phyloP scores from a whole-genome alignment of 2,797 vertebrate species.

The Tolypeutes matacus region DNA sequence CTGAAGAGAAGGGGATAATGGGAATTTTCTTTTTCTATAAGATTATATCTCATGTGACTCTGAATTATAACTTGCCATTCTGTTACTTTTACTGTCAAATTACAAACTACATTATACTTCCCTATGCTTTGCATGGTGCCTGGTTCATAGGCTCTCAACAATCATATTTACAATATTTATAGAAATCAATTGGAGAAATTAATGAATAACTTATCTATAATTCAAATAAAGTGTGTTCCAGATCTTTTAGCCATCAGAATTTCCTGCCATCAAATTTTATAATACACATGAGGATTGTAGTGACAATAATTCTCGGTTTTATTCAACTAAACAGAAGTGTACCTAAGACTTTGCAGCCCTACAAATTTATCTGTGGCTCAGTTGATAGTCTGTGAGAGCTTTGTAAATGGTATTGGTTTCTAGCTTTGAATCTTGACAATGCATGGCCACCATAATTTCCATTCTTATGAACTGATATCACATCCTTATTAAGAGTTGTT shows the following conservation, averaged over 20 bases:
- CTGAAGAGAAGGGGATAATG: neutral
- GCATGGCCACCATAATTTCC: too few species aligned
- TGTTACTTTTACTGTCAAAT: neutral
- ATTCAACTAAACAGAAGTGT: neutral
- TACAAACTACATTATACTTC: neutral
- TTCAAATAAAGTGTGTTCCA: neutral
- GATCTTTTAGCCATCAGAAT: neutral
- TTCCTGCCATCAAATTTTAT: neutral
- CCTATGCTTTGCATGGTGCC: neutral
- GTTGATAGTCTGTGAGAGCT: too few species aligned
- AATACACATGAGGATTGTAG: neutral
- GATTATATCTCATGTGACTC: neutral
- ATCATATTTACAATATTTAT: neutral
- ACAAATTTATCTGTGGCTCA: too few species aligned
- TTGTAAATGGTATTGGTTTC: too few species aligned
- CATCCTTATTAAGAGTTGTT: too few species aligned
- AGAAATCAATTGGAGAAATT: neutral
- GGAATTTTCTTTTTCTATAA: neutral
- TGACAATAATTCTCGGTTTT: neutral
- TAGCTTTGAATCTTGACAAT: too few species aligned
- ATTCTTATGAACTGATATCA: too few species aligned
- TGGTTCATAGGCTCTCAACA: neutral
- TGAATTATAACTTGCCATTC: neutral
- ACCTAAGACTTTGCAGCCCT: neutral
- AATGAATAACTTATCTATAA: neutral